Percentiles rank a stretch among this genome's conserved stretches.
phyloP scores from a whole-genome alignment of 2,113 vertebrate genomes.

The Brachyhypopomus occidentalis region DNA sequence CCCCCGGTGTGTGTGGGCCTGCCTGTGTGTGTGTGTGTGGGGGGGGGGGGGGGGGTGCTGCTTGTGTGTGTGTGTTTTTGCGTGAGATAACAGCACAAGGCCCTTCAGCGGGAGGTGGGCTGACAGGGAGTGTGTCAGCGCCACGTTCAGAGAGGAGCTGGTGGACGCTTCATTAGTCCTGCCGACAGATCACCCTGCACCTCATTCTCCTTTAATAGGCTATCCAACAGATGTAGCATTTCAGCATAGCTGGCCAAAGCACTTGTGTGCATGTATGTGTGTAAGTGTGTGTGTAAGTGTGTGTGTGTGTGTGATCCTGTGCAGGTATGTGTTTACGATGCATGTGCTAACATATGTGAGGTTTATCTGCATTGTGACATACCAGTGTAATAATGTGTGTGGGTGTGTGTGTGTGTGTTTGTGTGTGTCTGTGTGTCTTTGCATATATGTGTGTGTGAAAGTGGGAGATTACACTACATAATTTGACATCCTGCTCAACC shows the following conservation, averaged over 20 bases:
- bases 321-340: background rate
- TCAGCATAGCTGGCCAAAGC: conserved; percentile 39
- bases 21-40: conserved; percentile 2
- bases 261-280: background rate
- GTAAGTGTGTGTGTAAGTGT: conserved; percentile 10
- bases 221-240: conserved; percentile 45
- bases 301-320: background rate
- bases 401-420: conserved; percentile 20
- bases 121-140: conserved; percentile 20
- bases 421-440: conserved; percentile 15
- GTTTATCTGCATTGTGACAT: conserved; percentile 6
- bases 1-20: background rate
- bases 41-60: background rate
- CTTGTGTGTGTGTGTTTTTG: background rate
- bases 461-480: conserved; percentile 23
- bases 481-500: conserved; percentile 36
- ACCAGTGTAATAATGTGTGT: conserved; percentile 11
- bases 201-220: conserved; percentile 46
- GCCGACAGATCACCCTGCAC: conserved; percentile 33
- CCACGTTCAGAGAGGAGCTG: conserved; percentile 23
- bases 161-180: conserved; percentile 33
- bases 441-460: background rate
- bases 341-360: background rate
- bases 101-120: conserved; percentile 10
- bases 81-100: conserved; percentile 11